phyloP scores from a whole-genome alignment of 2,113 vertebrate genomes.

The Cathartes aura region DNA sequence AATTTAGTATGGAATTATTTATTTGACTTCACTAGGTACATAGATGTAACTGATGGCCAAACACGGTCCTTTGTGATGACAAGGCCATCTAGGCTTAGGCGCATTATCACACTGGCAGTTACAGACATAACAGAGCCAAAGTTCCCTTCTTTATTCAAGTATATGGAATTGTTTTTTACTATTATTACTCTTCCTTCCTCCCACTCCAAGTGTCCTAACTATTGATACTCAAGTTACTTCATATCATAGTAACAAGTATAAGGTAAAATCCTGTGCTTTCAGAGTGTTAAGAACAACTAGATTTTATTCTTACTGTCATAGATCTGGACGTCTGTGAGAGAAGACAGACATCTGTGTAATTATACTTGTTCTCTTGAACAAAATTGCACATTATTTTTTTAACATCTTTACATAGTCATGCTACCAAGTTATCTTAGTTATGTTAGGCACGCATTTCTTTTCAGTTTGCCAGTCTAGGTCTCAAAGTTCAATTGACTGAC shows the following conservation, averaged over 20 bases:
- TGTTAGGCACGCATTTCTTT: not conserved
- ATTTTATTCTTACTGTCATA: not conserved
- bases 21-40: not conserved
- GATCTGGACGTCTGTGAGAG: not conserved
- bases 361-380: conserved; percentile 8
- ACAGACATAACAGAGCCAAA: not conserved
- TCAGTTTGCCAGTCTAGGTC: not conserved
- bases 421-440: not conserved
- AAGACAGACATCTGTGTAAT: conserved; percentile 35
- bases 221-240: not conserved
- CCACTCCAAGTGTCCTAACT: not conserved
- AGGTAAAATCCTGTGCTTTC: not conserved
- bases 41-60: not conserved
- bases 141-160: not conserved
- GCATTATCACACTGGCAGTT: not conserved
- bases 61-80: not conserved
- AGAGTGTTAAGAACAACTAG: not conserved
- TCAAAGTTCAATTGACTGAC: conserved; percentile 32
- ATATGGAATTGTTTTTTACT: not conserved
- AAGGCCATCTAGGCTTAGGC: not conserved
- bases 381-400: not conserved
- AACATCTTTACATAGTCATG: not conserved
- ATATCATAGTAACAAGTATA: not conserved
- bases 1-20: not conserved
- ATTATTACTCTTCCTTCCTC: not conserved